A percentile compares a stretch with the other conserved stretches of the same genome.
phyloP scores from a whole-genome alignment of 1,140 invertebrate species.

The Aphelenchoides fujianensis region DNA sequence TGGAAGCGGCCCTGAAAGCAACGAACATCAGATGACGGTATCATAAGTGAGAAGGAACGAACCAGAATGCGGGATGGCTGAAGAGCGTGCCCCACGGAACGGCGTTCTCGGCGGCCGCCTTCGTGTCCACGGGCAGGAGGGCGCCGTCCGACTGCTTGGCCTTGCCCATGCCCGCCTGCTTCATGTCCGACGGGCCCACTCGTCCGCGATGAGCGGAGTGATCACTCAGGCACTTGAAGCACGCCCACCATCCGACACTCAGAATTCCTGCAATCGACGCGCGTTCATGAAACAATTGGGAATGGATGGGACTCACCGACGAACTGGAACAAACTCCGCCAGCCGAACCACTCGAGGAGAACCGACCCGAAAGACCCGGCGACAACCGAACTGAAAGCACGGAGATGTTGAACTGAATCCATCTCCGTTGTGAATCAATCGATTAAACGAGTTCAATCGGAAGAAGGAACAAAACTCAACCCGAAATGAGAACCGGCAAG shows the following conservation, averaged over 20 bases:
- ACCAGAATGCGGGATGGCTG: slow-evolving; percentile 69
- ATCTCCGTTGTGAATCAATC: slow-evolving; percentile 10
- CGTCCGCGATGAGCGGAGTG: slow-evolving; percentile 62
- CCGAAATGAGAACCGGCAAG: slow-evolving; percentile 69
- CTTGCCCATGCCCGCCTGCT: slow-evolving; percentile 25
- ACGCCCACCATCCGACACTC: slow-evolving; percentile 67
- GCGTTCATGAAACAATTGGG: slow-evolving; percentile 13
- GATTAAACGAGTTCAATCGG: no score
- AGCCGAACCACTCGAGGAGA: slow-evolving; percentile 70
- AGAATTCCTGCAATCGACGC: slow-evolving; percentile 64
- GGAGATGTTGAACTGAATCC: slow-evolving; percentile 49
- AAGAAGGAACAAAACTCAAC: slow-evolving; percentile 62
- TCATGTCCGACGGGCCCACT: not conserved
- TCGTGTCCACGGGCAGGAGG: slow-evolving; percentile 30
- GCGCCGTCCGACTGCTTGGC: slow-evolving; percentile 30
- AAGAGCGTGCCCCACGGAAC: slow-evolving; percentile 68
- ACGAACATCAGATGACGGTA: slow-evolving; percentile 25
- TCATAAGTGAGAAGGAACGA: slow-evolving; percentile 45
- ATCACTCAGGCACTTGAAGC: slow-evolving; percentile 58
- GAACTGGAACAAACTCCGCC: slow-evolving; percentile 71
- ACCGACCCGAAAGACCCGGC: slow-evolving; percentile 72
- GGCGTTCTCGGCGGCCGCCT: slow-evolving; percentile 49
- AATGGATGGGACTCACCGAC: slow-evolving; percentile 69
- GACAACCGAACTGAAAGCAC: slow-evolving; percentile 70
- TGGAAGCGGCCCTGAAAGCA: slow-evolving; percentile 70